A percentile compares a stretch with the other conserved stretches of the same genome.
Conservation (phyloP, 2,797 vertebrate genomes). For the Microctenopoma stevenorrisi region DNA sequence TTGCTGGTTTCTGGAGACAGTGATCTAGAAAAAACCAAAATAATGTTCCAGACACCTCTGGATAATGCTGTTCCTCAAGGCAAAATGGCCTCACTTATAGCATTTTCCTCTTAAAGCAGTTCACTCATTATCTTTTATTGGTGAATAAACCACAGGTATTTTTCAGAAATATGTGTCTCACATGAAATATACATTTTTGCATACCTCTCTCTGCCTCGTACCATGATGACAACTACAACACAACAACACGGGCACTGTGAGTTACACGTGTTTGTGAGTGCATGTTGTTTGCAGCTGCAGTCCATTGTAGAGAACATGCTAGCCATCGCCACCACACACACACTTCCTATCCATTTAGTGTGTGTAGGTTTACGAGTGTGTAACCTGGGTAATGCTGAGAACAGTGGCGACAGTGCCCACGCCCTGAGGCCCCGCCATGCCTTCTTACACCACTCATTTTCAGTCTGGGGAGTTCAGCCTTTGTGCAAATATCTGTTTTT, state of each 20-base stretch:
- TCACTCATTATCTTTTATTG: conserved; percentile 1
- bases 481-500: conserved; percentile 78
- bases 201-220: conserved; percentile 22
- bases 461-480: conserved; percentile 75
- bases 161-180: conserved; percentile 9
- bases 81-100: neutral
- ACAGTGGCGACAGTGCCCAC: conserved; percentile 74
- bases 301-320: conserved; percentile 41
- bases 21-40: conserved; percentile 36
- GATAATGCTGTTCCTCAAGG: conserved; percentile 9
- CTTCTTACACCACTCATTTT: conserved; percentile 77
- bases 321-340: conserved; percentile 28
- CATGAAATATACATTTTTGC: conserved; percentile 10
- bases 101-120: neutral
- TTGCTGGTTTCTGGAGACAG: conserved; percentile 36
- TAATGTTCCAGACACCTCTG: conserved; percentile 16
- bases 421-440: conserved; percentile 66
- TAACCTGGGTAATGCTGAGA: conserved; percentile 54
- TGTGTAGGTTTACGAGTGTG: conserved; percentile 45
- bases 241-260: conserved; percentile 39
- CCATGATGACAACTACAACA: neutral
- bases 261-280: conserved; percentile 9
- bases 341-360: conserved; percentile 58
- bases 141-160: conserved; percentile 9
- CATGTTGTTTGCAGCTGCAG: conserved; percentile 38